phyloP scores from a whole-genome alignment of 2,888 invertebrate species.

The Pyrrhosoma nymphula region DNA sequence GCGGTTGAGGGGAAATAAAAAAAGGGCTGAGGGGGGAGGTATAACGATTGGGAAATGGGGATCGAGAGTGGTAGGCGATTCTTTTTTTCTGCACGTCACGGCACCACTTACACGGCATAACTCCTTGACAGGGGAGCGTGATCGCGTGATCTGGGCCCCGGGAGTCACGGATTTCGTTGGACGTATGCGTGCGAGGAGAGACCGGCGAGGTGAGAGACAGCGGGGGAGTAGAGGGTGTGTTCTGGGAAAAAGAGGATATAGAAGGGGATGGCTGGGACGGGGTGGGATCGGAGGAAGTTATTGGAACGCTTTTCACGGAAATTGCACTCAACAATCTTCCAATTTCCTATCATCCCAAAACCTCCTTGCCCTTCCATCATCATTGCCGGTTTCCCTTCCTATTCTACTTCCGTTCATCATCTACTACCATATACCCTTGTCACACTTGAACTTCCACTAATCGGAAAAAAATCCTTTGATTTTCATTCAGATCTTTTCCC shows the following conservation, averaged over 20 bases:
- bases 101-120: constrained; percentile 4
- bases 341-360: constrained; percentile 5
- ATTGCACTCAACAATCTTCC: constrained; percentile 55
- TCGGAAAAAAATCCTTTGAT: background rate
- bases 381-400: background rate
- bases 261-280: background rate
- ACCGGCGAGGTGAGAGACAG: background rate
- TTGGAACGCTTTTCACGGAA: constrained; percentile 64
- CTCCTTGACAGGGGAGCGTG: background rate
- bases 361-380: background rate
- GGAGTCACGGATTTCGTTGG: background rate
- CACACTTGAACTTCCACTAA: background rate
- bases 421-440: background rate
- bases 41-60: background rate
- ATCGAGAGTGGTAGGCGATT: background rate
- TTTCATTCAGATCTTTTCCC: background rate
- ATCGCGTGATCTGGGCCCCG: background rate
- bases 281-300: constrained; percentile 18
- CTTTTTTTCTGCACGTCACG: background rate
- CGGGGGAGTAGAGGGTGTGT: background rate
- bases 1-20: background rate
- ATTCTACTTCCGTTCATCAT: background rate
- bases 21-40: background rate
- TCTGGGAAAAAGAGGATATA: background rate
- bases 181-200: background rate